These are phyloP conservation scores for Catostomus latipinnis DNA, from an alignment of 2,797 vertebrate genomes.

Conservation along the genomic window DNA sequence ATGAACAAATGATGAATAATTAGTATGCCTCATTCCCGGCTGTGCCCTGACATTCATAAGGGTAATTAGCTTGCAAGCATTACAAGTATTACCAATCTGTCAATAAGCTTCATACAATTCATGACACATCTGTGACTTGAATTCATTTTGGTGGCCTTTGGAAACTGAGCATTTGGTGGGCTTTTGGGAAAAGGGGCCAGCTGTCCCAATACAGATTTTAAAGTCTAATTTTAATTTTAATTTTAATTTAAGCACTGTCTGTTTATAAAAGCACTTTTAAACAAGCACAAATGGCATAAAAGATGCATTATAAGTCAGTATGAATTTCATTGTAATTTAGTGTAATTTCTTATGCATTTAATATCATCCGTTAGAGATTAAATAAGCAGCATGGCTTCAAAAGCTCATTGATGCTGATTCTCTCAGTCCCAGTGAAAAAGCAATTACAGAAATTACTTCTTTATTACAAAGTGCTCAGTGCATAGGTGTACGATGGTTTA, in stretches of 20 bases:
- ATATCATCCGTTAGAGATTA: conserved; percentile 10
- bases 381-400: conserved; percentile 21
- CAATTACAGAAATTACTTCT: conserved; percentile 38
- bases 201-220: conserved; percentile 23
- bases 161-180: conserved; percentile 19
- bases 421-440: conserved; percentile 28
- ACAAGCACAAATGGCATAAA: not conserved
- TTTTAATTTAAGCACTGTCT: not conserved
- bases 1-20: conserved; percentile 43
- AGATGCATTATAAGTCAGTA: not conserved
- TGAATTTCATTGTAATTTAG: conserved; percentile 15
- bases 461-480: conserved; percentile 43
- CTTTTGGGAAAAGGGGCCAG: conserved; percentile 23
- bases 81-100: conserved; percentile 46
- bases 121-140: conserved; percentile 44
- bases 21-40: conserved; percentile 27
- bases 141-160: conserved; percentile 37
- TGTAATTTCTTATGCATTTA: conserved; percentile 9
- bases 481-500: conserved; percentile 44
- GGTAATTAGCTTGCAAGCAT: conserved; percentile 37
- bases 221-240: not conserved
- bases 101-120: conserved; percentile 47
- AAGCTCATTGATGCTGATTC: conserved; percentile 14
- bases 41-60: conserved; percentile 35
- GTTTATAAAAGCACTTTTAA: not conserved